phyloP scores from a whole-genome alignment of 2,888 invertebrate genomes.

The Tholera decimalis region DNA sequence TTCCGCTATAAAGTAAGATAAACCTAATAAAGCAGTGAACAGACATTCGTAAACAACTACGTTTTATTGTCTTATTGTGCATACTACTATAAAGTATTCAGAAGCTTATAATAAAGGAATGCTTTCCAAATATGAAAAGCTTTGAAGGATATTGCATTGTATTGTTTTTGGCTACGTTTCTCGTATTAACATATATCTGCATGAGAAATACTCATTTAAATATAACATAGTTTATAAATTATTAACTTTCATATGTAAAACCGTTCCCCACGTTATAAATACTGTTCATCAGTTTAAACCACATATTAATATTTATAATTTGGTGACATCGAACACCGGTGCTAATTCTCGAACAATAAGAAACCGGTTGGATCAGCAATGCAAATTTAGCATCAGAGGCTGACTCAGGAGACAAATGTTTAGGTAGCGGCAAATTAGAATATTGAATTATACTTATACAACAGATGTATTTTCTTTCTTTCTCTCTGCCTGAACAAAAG shows the following conservation, averaged over 20 bases:
- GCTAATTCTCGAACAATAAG: constrained; percentile 57
- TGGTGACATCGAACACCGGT: constrained; percentile 40
- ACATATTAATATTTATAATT: constrained; percentile 48
- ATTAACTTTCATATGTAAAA: constrained; percentile 27
- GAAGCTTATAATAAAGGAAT: not conserved
- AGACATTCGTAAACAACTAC: constrained; percentile 35
- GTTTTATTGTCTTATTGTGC: constrained; percentile 31
- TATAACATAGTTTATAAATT: not conserved
- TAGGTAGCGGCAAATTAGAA: constrained; percentile 35
- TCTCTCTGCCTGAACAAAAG: not conserved
- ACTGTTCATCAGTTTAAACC: constrained; percentile 1
- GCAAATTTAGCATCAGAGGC: constrained; percentile 74
- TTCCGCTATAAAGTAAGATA: constrained; percentile 35
- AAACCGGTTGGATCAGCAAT: constrained; percentile 75
- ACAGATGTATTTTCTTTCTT: not conserved
- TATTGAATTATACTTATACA: constrained; percentile 2
- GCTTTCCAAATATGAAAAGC: not conserved
- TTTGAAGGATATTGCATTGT: not conserved
- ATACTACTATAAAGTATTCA: constrained; percentile 20
- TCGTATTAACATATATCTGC: not conserved
- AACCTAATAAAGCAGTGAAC: constrained; percentile 40
- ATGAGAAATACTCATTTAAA: too few relatives aligned
- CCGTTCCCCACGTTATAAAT: not conserved
- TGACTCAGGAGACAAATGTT: constrained; percentile 64
- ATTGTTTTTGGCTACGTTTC: not conserved